These are phyloP conservation scores for Drosophila ananassae DNA, from an alignment of 1,140 invertebrate species.

Conservation along the genomic window DNA sequence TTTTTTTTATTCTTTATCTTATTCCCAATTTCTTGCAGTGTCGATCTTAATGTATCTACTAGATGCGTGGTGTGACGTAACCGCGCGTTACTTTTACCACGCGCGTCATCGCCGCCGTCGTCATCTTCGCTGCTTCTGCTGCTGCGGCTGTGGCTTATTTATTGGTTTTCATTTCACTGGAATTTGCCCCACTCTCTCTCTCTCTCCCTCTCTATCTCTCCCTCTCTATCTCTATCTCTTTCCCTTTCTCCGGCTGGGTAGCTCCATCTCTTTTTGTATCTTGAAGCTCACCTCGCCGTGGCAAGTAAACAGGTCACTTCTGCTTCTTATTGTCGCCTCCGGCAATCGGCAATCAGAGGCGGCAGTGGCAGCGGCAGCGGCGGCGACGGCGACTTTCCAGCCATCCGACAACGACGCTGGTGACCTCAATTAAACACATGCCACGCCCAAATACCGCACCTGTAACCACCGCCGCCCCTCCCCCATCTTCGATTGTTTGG, in stretches of 20 bases:
- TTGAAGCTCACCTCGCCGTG: slow-evolving; percentile 4
- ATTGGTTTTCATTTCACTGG: slow-evolving; percentile 59
- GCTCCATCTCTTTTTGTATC: not conserved
- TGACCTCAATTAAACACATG: slow-evolving; percentile 54
- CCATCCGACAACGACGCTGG: slow-evolving; percentile 4
- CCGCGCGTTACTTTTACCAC: slow-evolving; percentile 52
- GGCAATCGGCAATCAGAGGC: not conserved
- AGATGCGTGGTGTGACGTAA: slow-evolving; percentile 56
- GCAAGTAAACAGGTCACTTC: slow-evolving; percentile 42
- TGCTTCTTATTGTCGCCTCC: slow-evolving; percentile 4
- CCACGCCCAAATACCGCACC: slow-evolving; percentile 49
- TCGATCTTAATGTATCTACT: slow-evolving; percentile 30
- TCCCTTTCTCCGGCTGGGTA: slow-evolving; percentile 1
- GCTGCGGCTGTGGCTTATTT: slow-evolving; percentile 30
- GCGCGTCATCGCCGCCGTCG: slow-evolving; percentile 10
- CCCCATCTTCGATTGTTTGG: slow-evolving; percentile 25
- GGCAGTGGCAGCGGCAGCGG: too few species aligned
- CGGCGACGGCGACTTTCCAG: slow-evolving; percentile 25
- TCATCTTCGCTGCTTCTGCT: not conserved
- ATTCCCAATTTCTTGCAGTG: not conserved
- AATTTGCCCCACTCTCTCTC: slow-evolving; percentile 39
- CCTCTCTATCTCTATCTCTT: slow-evolving; percentile 5
- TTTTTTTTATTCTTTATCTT: too few species aligned
- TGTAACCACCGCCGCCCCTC: slow-evolving; percentile 9
- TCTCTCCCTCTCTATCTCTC: slow-evolving; percentile 12